Base-by-base conservation (phyloP, 92 coral and sea anemone genomes). In the Zoanthus sansibaricus region DNA sequence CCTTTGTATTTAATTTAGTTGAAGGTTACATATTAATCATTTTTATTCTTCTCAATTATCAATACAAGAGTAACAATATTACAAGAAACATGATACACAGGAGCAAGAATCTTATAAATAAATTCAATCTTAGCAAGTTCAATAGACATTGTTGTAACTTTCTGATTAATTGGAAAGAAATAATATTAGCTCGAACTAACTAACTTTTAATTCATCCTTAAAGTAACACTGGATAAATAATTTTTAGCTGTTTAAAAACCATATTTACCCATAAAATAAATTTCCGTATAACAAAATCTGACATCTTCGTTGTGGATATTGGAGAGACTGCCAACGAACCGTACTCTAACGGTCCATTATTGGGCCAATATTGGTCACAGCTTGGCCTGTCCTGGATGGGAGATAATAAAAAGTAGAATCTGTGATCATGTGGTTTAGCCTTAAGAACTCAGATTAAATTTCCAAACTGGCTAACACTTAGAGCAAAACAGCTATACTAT, bases 301-400 rank as follows among this genome's bases (percentile, higher is more conserved):
- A 73, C 98, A 94, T 89, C 1, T 25, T 78, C 9, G 87, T 84
- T 32, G 89, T 88, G 1, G 84, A 92, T 15, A 93, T 92, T 7
- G 90, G 83, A 10, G 98, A 94, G n/a, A 93, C 98, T 1, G 91
- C 94, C 70, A 94, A 87, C 68, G 86, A 77, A 61, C 98, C 96
- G 32, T 91, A 94, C 74, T 93, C 94, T 64, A 83, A 75, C 10
- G 93, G 93, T 44, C 95, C 98, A 54, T 89, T 72, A 54, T 93
- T 94, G 25, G 93, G 93, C 98, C 98, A 94, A 91, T 94, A 94
- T 14, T 68, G 90, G 71, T 94, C 98, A 42, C 94, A 83, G 49
- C 85, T 80, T 49, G 85, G 85, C 32, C 85, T 64, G 44, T 80
- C 85, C 85, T 80, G 82, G 15, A 18, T 8, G 56, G 13, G 32